A percentile compares a stretch with the other conserved stretches of the same genome.
Evolutionary conservation across 1,140 invertebrate genomes (phyloP).

Genomic region (Pseudomyrmex flavicornis): DNA sequence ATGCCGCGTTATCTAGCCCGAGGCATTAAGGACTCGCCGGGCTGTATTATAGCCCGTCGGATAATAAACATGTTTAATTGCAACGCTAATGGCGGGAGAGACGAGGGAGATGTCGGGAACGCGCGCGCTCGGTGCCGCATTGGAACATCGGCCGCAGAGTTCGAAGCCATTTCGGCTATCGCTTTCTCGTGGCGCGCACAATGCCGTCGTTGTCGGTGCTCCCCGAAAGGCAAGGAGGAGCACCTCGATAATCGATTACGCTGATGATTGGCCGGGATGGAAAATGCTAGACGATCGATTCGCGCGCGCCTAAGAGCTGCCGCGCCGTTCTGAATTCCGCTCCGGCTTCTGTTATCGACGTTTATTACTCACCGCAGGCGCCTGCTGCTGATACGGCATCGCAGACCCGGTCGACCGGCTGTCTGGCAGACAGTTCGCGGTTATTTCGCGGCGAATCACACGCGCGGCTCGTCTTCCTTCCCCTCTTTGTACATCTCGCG

Average conservation of each 20-base stretch:
- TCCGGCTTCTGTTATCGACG: constrained; percentile 56
- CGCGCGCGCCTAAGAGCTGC: constrained; percentile 58
- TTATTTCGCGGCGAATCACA: constrained; percentile 19
- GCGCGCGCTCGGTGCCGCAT: constrained; percentile 28
- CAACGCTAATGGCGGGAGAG: constrained; percentile 69
- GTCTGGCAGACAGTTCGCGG: constrained; percentile 1
- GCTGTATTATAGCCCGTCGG: constrained; percentile 71
- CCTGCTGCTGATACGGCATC: constrained; percentile 41
- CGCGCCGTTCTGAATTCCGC: constrained; percentile 57
- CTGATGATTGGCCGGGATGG: constrained; percentile 58
- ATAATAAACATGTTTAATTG: constrained; percentile 79
- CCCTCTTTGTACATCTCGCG: not conserved
- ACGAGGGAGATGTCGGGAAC: constrained; percentile 20
- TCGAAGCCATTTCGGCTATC: constrained; percentile 49
- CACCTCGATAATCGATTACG: constrained; percentile 53
- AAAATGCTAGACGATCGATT: constrained; percentile 67
- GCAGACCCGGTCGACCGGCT: not conserved
- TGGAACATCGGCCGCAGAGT: constrained; percentile 9
- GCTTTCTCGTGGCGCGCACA: constrained; percentile 55
- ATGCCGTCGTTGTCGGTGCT: constrained; percentile 23
- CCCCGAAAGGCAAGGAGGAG: constrained; percentile 54
- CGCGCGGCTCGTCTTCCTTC: constrained; percentile 7
- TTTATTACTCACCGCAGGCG: constrained; percentile 61
- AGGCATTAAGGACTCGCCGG: constrained; percentile 73
- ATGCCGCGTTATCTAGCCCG: constrained; percentile 67